Conservation (phyloP, 2,797 vertebrate species). For the Argyrosomus regius region DNA sequence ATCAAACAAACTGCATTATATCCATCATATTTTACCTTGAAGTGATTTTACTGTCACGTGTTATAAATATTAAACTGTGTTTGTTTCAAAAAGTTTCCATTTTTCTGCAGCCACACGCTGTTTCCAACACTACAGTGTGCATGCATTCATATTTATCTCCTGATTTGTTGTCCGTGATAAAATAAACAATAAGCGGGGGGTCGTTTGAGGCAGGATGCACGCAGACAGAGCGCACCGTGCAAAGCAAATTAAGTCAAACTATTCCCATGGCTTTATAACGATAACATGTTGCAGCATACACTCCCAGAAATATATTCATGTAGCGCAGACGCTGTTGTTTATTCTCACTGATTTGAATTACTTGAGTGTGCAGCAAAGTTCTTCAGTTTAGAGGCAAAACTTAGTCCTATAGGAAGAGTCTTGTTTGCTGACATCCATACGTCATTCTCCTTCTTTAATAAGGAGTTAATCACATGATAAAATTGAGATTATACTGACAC, state of each 20-base stretch:
- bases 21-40: neutral
- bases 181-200: conserved; percentile 61
- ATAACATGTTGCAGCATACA: conserved; percentile 6
- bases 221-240: conserved; percentile 23
- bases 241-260: conserved; percentile 40
- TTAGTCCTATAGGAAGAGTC: neutral
- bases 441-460: neutral
- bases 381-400: neutral
- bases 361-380: neutral
- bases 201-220: conserved; percentile 22
- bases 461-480: neutral
- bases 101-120: conserved; percentile 35
- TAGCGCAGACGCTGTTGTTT: neutral
- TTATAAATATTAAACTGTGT: conserved; percentile 41
- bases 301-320: conserved; percentile 19
- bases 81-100: conserved; percentile 17
- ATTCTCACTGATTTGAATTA: neutral
- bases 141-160: conserved; percentile 50
- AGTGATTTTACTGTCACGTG: neutral
- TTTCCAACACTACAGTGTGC: neutral
- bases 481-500: neutral
- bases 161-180: conserved; percentile 46
- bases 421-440: neutral
- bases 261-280: conserved; percentile 17
- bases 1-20: neutral